phyloP scores from a whole-genome alignment of 1,140 invertebrate species.

The Drosophila obscura region DNA sequence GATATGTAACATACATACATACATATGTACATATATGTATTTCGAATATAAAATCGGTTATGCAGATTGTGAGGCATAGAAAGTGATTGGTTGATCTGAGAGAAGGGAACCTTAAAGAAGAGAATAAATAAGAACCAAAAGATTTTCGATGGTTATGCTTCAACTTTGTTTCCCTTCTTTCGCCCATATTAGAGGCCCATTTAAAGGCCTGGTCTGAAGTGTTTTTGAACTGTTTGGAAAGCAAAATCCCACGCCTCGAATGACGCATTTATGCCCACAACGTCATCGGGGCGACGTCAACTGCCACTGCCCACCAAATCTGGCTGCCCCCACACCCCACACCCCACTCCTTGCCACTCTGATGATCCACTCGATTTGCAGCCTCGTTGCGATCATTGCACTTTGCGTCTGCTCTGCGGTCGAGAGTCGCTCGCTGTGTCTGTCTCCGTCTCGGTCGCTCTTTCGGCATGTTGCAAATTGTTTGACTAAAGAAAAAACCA shows the following conservation, averaged over 20 bases:
- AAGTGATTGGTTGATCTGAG: constrained; percentile 21
- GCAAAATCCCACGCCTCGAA: constrained; percentile 47
- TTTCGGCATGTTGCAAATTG: constrained; percentile 70
- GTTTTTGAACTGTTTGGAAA: neutral
- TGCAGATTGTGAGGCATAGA: constrained; percentile 19
- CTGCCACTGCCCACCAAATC: constrained; percentile 44
- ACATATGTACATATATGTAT: constrained; percentile 11
- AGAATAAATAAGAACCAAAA: too few species aligned
- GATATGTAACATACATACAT: constrained; percentile 15
- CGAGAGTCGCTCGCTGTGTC: constrained; percentile 1
- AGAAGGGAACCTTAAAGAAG: too few species aligned
- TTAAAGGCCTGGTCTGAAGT: constrained; percentile 28
- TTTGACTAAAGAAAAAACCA: constrained; percentile 37
- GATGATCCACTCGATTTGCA: constrained; percentile 36
- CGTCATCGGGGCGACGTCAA: constrained; percentile 21
- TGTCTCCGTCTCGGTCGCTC: neutral
- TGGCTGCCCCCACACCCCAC: constrained; percentile 12
- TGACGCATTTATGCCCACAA: constrained; percentile 45
- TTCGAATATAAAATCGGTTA: constrained; percentile 24
- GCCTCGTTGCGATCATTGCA: constrained; percentile 75
- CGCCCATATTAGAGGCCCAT: neutral
- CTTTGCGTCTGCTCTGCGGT: constrained; percentile 62
- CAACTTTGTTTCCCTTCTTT: neutral
- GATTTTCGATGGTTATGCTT: too few species aligned
- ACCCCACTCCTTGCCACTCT: neutral